Percentiles rank a stretch among this genome's conserved stretches.
phyloP scores from a whole-genome alignment of 2,113 vertebrate species.

The Synodontis membranacea region DNA sequence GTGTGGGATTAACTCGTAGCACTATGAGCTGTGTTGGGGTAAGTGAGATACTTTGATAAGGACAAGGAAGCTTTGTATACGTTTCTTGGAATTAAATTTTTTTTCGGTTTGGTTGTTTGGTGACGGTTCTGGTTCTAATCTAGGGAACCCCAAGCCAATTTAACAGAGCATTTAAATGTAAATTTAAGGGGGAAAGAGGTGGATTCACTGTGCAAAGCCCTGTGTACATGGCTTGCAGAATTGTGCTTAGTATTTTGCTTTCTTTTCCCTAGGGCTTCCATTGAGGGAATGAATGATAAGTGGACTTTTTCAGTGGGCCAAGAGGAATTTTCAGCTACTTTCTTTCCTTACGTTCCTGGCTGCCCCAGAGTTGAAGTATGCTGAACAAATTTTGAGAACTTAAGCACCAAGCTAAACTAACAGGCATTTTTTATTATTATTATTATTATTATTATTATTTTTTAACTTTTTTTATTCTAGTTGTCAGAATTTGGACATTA shows the following conservation, averaged over 20 bases:
- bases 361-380: neutral
- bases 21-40: neutral
- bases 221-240: neutral
- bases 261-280: neutral
- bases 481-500: too few relatives aligned
- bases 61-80: neutral
- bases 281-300: neutral
- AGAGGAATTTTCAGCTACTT: neutral
- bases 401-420: slow-evolving; percentile 13
- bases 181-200: neutral
- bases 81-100: neutral
- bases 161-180: neutral
- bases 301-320: neutral
- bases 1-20: neutral
- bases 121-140: neutral
- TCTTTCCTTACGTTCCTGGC: neutral
- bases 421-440: neutral
- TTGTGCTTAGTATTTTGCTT: neutral
- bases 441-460: too few relatives aligned
- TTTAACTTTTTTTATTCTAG: too few relatives aligned
- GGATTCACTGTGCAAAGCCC: neutral
- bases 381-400: neutral
- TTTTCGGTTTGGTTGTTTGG: neutral
- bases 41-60: neutral
- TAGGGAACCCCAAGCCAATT: neutral